Evolutionary conservation across 2,113 vertebrate species (phyloP).

Genomic region (Psittacula cyanocephala): DNA sequence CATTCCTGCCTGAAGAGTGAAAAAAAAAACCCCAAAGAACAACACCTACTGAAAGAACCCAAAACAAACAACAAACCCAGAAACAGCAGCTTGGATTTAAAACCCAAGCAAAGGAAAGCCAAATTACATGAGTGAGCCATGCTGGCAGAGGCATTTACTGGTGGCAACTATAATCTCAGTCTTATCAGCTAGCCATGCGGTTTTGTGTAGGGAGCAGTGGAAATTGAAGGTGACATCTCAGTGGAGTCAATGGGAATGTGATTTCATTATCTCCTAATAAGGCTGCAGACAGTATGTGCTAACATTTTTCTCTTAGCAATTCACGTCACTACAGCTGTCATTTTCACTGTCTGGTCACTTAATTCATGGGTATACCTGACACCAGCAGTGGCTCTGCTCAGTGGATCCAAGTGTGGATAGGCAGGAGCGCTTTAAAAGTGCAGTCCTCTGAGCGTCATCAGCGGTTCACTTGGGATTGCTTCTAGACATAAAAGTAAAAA

Average conservation of each 20-base stretch:
- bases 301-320: conserved; percentile 48
- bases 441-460: background rate
- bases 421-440: background rate
- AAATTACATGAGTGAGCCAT: background rate
- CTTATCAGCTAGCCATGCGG: conserved; percentile 13
- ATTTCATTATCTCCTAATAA: conserved; percentile 53
- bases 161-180: background rate
- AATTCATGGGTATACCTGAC: conserved; percentile 18
- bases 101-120: background rate
- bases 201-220: conserved; percentile 26
- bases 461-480: background rate
- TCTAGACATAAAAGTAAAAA: background rate
- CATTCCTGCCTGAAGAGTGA: background rate
- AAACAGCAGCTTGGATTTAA: background rate
- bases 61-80: background rate
- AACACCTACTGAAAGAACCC: background rate
- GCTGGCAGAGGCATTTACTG: background rate
- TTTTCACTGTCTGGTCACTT: conserved; percentile 25
- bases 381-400: conserved; percentile 24
- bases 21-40: background rate
- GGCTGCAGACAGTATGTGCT: conserved; percentile 35
- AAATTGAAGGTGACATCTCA: conserved; percentile 56
- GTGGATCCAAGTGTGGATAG: background rate
- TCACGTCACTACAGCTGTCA: conserved; percentile 48
- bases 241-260: conserved; percentile 34